Percentiles rank a stretch among this genome's conserved stretches.
Conservation (phyloP, 2,113 vertebrate species). For the Neoarius graeffei region DNA sequence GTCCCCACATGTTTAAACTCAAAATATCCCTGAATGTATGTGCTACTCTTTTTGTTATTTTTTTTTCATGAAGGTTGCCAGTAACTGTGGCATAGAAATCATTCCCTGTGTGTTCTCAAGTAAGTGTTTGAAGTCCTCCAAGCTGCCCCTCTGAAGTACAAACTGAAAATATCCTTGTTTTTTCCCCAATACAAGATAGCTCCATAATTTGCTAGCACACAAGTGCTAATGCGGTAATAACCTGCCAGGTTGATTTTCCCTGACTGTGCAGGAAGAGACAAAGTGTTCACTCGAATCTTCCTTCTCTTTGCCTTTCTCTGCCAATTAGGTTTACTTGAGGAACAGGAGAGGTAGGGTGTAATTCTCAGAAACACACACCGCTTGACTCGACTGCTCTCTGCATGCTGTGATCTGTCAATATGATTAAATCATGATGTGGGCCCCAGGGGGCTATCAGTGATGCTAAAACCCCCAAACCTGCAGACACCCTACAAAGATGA, state of each 20-base stretch:
- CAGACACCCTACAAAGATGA: slow-evolving; percentile 10
- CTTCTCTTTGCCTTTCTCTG: slow-evolving; percentile 56
- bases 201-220: not conserved
- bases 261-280: slow-evolving; percentile 8
- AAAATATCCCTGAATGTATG: not conserved
- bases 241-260: not conserved
- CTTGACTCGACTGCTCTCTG: slow-evolving; percentile 65
- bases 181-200: not conserved
- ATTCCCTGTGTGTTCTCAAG: not conserved
- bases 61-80: not conserved
- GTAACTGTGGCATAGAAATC: not conserved
- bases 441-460: slow-evolving; percentile 16
- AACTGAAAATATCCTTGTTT: slow-evolving; percentile 2
- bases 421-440: slow-evolving; percentile 53
- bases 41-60: not conserved
- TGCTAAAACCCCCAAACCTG: slow-evolving; percentile 5
- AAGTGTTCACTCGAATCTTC: slow-evolving; percentile 29
- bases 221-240: not conserved
- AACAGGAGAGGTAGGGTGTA: slow-evolving; percentile 43
- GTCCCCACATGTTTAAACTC: not conserved
- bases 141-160: not conserved
- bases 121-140: not conserved
- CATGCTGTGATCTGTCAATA: slow-evolving; percentile 68
- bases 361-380: slow-evolving; percentile 60
- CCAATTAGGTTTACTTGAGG: slow-evolving; percentile 58